These are phyloP conservation scores for Tokudaia muenninki DNA, from an alignment of 2,797 vertebrate species.

Conservation along the genomic window DNA sequence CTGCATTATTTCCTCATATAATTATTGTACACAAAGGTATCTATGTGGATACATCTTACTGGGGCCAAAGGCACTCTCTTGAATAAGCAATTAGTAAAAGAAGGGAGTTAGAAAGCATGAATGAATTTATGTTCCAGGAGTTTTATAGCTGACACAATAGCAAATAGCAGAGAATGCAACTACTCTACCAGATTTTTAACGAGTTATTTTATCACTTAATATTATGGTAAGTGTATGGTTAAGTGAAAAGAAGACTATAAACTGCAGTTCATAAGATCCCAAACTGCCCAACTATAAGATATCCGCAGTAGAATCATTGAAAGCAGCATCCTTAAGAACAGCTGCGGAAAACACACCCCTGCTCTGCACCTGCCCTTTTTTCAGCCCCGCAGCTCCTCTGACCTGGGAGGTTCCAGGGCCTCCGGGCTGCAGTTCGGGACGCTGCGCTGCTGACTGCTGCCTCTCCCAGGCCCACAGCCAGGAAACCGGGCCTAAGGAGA, in stretches of 20 bases:
- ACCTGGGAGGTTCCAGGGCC: neutral
- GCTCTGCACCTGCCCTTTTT: too few species aligned
- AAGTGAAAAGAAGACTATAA: neutral
- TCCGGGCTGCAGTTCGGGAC: rapidly evolving
- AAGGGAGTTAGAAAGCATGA: neutral
- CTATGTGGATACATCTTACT: neutral
- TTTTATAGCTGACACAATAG: neutral
- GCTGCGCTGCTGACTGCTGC: too few species aligned
- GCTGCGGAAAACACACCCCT: neutral
- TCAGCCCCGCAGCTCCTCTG: too few species aligned
- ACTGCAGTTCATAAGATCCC: neutral
- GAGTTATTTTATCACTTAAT: neutral
- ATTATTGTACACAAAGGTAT: neutral
- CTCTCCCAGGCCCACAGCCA: too few species aligned
- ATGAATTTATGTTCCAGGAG: neutral
- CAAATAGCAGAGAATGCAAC: neutral
- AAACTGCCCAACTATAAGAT: neutral
- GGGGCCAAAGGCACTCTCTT: neutral
- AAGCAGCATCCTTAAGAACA: neutral
- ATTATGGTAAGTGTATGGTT: neutral
- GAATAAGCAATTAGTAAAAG: neutral
- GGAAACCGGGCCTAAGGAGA: neutral
- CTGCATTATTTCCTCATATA: neutral
- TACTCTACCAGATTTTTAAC: neutral
- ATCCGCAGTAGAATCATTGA: neutral